phyloP scores from a whole-genome alignment of 2,113 vertebrate species.

The Hipposideros armiger region DNA sequence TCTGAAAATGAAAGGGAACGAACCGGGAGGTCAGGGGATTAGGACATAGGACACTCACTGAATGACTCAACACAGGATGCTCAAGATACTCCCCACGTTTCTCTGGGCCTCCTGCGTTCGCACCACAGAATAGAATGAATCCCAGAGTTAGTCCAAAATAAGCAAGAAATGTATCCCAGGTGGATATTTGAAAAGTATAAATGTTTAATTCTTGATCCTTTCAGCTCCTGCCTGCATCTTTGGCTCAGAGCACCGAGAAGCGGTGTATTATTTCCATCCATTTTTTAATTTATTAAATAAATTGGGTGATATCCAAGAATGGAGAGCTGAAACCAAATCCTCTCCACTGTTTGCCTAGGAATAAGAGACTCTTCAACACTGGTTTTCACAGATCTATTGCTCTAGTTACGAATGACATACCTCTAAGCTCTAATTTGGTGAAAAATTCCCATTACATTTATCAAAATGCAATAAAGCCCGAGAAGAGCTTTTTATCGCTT shows the following conservation, averaged over 20 bases:
- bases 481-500: conserved; percentile 65
- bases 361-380: conserved; percentile 37
- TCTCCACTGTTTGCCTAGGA: conserved; percentile 20
- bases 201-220: conserved; percentile 52
- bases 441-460: conserved; percentile 54
- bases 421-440: conserved; percentile 3
- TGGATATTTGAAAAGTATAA: conserved; percentile 39
- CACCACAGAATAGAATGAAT: not conserved
- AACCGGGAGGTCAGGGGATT: not conserved
- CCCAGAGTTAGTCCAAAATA: conserved; percentile 15
- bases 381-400: conserved; percentile 39
- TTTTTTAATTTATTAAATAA: conserved; percentile 53
- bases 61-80: not conserved
- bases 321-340: conserved; percentile 37
- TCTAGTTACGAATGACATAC: conserved; percentile 5
- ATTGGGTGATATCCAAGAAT: conserved; percentile 31
- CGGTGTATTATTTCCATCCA: conserved; percentile 40
- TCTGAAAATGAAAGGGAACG: not conserved
- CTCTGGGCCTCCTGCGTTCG: not conserved
- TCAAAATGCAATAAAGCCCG: conserved; percentile 43
- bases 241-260: conserved; percentile 39
- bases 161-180: conserved; percentile 22
- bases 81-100: not conserved
- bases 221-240: not conserved
- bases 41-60: not conserved